These are phyloP conservation scores for Characodon lateralis DNA, from an alignment of 2,797 vertebrate genomes.

Conservation along the genomic window DNA sequence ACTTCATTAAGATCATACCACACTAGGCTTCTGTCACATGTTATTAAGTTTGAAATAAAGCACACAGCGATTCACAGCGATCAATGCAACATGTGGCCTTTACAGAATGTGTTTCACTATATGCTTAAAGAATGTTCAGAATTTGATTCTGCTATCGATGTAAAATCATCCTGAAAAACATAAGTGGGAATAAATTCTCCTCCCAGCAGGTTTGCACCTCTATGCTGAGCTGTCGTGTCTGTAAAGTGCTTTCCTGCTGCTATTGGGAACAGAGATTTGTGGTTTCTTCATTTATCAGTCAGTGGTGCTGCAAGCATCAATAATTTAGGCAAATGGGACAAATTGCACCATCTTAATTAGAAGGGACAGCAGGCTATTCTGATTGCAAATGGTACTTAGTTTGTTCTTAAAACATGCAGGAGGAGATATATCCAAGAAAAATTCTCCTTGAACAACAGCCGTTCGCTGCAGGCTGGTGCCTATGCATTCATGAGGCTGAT, in stretches of 20 bases:
- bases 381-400: constrained; percentile 10
- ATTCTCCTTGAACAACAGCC: neutral
- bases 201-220: constrained; percentile 16
- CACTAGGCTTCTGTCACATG: constrained; percentile 25
- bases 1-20: constrained; percentile 34
- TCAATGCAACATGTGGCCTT: constrained; percentile 10
- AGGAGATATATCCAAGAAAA: neutral
- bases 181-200: constrained; percentile 10
- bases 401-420: neutral
- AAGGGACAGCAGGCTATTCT: constrained; percentile 23
- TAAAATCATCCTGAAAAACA: neutral
- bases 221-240: constrained; percentile 18
- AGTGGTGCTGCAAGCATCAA: constrained; percentile 9
- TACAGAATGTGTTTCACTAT: constrained; percentile 11
- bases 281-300: constrained; percentile 28
- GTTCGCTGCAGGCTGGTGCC: too few relatives aligned
- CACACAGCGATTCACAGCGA: constrained; percentile 47
- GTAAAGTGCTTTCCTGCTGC: neutral
- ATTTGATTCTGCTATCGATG: neutral
- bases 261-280: constrained; percentile 27
- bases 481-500: too few relatives aligned
- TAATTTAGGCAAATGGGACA: constrained; percentile 44
- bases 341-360: constrained; percentile 42
- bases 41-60: constrained; percentile 51
- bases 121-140: constrained; percentile 8